Conservation (phyloP, 35 echinoderm and acorn worm species). For the Ophioderma brevispina region DNA sequence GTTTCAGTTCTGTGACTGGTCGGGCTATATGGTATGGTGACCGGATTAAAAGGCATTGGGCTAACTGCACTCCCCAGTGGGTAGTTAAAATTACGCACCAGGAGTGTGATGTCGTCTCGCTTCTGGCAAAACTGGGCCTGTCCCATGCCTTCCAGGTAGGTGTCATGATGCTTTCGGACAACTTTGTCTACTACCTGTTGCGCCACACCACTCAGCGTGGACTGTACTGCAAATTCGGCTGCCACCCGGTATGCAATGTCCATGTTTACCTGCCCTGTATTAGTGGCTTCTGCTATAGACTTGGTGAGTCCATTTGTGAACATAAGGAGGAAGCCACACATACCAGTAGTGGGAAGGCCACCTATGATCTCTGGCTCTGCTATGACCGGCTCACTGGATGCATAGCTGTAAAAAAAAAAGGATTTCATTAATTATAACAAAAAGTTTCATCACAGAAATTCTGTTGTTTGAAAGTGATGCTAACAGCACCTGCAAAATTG, state of each 20-base stretch:
- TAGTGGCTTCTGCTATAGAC: slow-evolving; percentile 77
- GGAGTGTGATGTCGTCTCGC: slow-evolving; percentile 88
- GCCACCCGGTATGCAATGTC: slow-evolving; percentile 87
- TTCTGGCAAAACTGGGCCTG: slow-evolving; percentile 60
- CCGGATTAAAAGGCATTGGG: slow-evolving; percentile 23
- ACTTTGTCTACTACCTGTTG: slow-evolving; percentile 94
- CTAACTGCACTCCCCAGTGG: slow-evolving; percentile 58
- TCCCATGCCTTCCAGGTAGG: slow-evolving; percentile 53
- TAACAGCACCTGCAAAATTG: too few species aligned
- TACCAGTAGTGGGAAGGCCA: slow-evolving; percentile 47
- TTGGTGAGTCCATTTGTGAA: slow-evolving; percentile 87
- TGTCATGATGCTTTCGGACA: slow-evolving; percentile 89
- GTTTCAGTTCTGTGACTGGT: slow-evolving; percentile 2
- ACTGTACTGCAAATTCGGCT: slow-evolving; percentile 80
- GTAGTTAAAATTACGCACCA: slow-evolving; percentile 87
- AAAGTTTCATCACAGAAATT: too few species aligned
- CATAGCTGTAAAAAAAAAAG: slow-evolving; percentile 51
- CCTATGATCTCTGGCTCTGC: slow-evolving; percentile 94
- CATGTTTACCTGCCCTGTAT: slow-evolving; percentile 63
- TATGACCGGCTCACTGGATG: slow-evolving; percentile 83
- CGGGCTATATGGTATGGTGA: slow-evolving; percentile 43
- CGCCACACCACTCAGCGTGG: slow-evolving; percentile 86
- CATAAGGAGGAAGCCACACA: slow-evolving; percentile 82
- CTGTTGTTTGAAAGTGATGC: too few species aligned
- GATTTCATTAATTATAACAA: too few species aligned